phyloP scores from a whole-genome alignment of 2,113 vertebrate genomes.

The Polyodon spathula region DNA sequence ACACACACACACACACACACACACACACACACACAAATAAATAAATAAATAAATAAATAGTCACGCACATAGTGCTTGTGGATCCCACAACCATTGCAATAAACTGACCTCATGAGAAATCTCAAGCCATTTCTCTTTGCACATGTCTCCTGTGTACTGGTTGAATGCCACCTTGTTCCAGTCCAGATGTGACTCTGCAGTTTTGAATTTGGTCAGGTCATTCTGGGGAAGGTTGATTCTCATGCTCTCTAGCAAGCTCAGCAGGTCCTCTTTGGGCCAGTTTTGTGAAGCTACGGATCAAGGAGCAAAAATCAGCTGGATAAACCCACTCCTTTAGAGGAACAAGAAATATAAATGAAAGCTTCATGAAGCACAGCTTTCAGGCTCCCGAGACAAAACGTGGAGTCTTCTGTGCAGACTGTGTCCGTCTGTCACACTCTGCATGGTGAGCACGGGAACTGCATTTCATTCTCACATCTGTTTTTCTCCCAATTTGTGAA shows the following conservation, averaged over 20 bases:
- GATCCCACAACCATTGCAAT: background rate
- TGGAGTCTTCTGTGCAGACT: no score
- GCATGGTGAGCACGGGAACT: no score
- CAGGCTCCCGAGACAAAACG: no score
- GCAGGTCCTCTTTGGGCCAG: conserved; percentile 88
- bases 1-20: no score
- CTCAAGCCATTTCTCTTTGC: conserved; percentile 89
- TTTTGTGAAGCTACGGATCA: conserved; percentile 40
- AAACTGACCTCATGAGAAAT: conserved; percentile 78
- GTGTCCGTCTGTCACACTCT: no score
- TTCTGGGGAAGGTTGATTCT: conserved; percentile 83
- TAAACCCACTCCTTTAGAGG: background rate
- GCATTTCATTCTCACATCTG: no score
- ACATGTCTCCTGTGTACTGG: conserved; percentile 86
- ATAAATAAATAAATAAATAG: no score
- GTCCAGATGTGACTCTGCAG: conserved; percentile 88
- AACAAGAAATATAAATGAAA: no score
- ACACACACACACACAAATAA: no score
- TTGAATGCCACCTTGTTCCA: conserved; percentile 96
- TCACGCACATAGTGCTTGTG: no score
- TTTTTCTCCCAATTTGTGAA: no score
- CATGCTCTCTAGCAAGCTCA: conserved; percentile 87
- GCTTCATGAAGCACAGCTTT: no score
- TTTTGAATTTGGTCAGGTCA: conserved; percentile 91
- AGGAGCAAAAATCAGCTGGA: background rate